Evolutionary conservation across 2,888 invertebrate species (phyloP), one percentile per base, ranked within the genome.

Genomic region (Loripinus fragilis): DNA sequence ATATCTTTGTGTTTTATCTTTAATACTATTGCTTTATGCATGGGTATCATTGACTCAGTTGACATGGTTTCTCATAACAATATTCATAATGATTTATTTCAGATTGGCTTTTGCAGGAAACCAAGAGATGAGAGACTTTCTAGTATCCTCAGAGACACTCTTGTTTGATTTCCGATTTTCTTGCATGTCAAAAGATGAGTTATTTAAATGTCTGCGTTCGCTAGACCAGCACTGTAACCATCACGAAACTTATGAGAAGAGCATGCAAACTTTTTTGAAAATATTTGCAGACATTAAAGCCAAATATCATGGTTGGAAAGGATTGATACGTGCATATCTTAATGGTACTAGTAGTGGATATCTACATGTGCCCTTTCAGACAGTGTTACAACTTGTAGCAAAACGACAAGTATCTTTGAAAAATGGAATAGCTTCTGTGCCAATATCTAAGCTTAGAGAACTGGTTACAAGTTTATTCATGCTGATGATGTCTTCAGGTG

Each of bases 321-420:
- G 72, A 8, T 79, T 88, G 8, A 84, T 87, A 0, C 73, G 71
- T 1, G 68, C 74, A 41, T 89, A 89, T 80, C 50, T 86, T n/a
- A 68, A 78, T n/a, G 87, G 86, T 28, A 67, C 70, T n/a, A 42
- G 68, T 3, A 52, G 28, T 30, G 42, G 65, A 0, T 92, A 78
- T 86, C 91, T 95, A 74, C 84, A 92, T 90, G 93, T 96, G 64
- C 94, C 95, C 81, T 96, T 96, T 88, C 94, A 94, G 78, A 91
- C 95, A 81, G 95, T 95, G 81, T 93, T 95, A 25, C 90, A 94
- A 45, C 93, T 96, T 80, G 92, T 96, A 70, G 94, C 94, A 30
- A 93, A 91, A 76, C 94, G 95, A 85, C 92, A 95, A 88, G 95
- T 96, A 20, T 93, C 94, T 80, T 81, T 96, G 42, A 90, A 85